Evolutionary conservation across 2,888 invertebrate species (phyloP), one percentile per base, ranked within the genome.

Genomic region (Pheosia tremula): DNA sequence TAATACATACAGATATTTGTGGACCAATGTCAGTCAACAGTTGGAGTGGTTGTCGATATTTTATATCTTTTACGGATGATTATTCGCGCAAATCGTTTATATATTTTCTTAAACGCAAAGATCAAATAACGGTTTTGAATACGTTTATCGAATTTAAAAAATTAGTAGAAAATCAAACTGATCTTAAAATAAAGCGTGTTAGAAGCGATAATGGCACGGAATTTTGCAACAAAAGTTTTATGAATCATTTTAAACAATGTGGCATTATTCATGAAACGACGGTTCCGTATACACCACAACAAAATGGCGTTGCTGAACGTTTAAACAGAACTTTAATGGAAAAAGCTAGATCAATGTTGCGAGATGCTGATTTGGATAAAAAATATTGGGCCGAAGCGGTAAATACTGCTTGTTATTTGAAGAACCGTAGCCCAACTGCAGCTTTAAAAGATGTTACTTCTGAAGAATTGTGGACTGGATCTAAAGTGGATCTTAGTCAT

Each of bases 271-370:
- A 58, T 11, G 52, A 58, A 45, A 53, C 8, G 13, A 53, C 58
- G 2, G 52, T 41, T 13, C 53, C 58, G n/a, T 58, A 58, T 10
- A 58, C 58, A 43, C 58, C 58, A 5, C 43, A 58, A 43, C 58
- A 53, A n/a, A 58, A 58, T 43, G 53, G 53, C 11, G 9, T 58
- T 4, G n/a, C 41, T 13, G 58, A 58, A 11, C n/a, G 53, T n/a
- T 52, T 58, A 39, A 58, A 58, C 24, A 41, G 58, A 39, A 58
- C 58, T 3, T 41, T 58, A 10, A 38, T 59, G 36, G 59, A 59
- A 7, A 55, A 49, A 24, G 49, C 47, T 3, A 37, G 49, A 8
- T 49, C 55, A 5, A 47, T 59, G 55, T 8, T 59, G 45, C 1
- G 7, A 3, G 59, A 59, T 36, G 53, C 57, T n/a, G 11, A 50